Conservation (phyloP, 2,797 vertebrate species). For the Alauda arvensis region DNA sequence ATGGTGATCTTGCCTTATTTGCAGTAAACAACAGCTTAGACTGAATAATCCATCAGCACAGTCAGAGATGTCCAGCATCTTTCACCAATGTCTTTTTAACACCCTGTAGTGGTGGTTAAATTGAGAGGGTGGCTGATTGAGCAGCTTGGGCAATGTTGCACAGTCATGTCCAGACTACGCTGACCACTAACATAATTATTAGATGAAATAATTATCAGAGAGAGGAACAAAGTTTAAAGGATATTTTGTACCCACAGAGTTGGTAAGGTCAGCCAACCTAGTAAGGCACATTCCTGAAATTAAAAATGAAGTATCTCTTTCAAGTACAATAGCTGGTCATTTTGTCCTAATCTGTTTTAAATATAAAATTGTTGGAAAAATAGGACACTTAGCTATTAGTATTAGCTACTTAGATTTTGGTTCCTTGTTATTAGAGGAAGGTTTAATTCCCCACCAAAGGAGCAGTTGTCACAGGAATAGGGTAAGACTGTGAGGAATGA, state of each 20-base stretch:
- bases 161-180: neutral
- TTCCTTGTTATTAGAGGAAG: neutral
- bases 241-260: neutral
- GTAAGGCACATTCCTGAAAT: neutral
- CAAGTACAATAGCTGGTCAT: neutral
- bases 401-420: neutral
- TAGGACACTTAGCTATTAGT: neutral
- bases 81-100: neutral
- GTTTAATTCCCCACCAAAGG: neutral
- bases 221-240: neutral
- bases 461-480: neutral
- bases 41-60: neutral
- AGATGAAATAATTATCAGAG: neutral
- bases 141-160: neutral
- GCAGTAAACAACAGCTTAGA: neutral
- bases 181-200: neutral
- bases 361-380: neutral
- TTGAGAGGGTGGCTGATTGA: neutral
- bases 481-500: neutral
- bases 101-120: neutral
- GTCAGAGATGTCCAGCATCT: neutral
- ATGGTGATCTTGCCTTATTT: neutral
- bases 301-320: neutral
- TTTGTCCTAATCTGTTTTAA: neutral
- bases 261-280: neutral